phyloP scores from a whole-genome alignment of 2,888 invertebrate species.

The Eilema griseolum region DNA sequence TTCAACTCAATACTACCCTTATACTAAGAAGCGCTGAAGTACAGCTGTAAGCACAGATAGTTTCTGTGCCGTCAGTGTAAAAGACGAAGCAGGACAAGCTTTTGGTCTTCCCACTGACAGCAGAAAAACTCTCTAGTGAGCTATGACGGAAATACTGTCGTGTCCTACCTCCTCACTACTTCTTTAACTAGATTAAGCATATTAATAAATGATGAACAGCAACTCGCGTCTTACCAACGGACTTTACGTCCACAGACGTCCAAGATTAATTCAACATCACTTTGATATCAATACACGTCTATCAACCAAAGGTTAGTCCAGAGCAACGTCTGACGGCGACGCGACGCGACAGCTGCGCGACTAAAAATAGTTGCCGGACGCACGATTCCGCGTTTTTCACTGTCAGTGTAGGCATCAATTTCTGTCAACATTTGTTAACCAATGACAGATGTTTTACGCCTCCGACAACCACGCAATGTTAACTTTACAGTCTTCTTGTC shows the following conservation, averaged over 20 bases:
- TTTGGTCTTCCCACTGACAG: too few species aligned
- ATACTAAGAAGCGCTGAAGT: too few species aligned
- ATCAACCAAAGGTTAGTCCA: constrained; percentile 59
- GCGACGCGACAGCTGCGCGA: constrained; percentile 80
- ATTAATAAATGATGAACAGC: constrained; percentile 14
- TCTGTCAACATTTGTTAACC: constrained; percentile 83
- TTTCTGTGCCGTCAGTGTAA: too few species aligned
- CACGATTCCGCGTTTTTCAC: constrained; percentile 85
- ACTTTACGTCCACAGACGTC: constrained; percentile 24
- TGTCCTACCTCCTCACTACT: too few species aligned
- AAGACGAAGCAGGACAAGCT: too few species aligned
- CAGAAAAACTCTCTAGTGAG: too few species aligned
- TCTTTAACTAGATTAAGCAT: not conserved
- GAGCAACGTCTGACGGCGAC: constrained; percentile 68
- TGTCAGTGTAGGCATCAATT: constrained; percentile 84
- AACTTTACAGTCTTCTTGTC: constrained; percentile 27
- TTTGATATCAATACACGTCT: constrained; percentile 51
- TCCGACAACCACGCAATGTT: constrained; percentile 55
- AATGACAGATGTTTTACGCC: constrained; percentile 85
- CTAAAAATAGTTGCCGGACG: constrained; percentile 78
- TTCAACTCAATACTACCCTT: too few species aligned
- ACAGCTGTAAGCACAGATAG: too few species aligned
- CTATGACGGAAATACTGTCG: too few species aligned
- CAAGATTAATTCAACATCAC: constrained; percentile 44
- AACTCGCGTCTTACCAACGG: constrained; percentile 28